A percentile compares a stretch with the other conserved stretches of the same genome.
Evolutionary conservation across 2,113 vertebrate genomes (phyloP).

Genomic region (Podilymbus podiceps): DNA sequence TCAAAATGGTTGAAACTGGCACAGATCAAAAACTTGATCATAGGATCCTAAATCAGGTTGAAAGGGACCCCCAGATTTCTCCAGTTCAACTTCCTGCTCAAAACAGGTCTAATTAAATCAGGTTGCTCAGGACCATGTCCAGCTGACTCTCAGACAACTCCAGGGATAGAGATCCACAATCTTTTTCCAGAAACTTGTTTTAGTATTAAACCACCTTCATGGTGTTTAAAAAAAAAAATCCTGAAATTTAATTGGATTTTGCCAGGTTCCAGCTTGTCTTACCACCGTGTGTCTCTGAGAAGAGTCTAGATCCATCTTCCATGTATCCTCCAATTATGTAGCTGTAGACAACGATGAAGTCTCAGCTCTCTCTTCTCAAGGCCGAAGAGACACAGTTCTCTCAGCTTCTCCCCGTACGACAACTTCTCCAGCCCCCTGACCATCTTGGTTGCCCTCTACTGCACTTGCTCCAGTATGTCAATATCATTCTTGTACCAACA

Average conservation of each 20-base stretch:
- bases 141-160: not conserved
- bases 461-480: not conserved
- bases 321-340: not conserved
- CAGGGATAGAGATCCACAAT: not conserved
- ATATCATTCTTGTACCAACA: not conserved
- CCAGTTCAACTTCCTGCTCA: not conserved
- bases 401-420: not conserved
- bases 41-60: fast-evolving
- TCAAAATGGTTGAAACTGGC: not conserved
- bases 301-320: not conserved
- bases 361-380: not conserved
- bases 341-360: not conserved
- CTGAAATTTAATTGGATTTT: not conserved
- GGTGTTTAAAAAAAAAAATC: not conserved
- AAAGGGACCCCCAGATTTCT: not conserved
- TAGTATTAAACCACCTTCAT: not conserved
- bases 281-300: not conserved
- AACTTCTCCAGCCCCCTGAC: not conserved
- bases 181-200: not conserved
- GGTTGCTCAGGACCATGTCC: not conserved
- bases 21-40: not conserved
- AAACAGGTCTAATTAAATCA: not conserved
- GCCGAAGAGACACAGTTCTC: not conserved
- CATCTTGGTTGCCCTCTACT: not conserved
- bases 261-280: not conserved